These are phyloP conservation scores for Drosophila gunungcola DNA, from an alignment of 1,140 invertebrate species.

Conservation along the genomic window DNA sequence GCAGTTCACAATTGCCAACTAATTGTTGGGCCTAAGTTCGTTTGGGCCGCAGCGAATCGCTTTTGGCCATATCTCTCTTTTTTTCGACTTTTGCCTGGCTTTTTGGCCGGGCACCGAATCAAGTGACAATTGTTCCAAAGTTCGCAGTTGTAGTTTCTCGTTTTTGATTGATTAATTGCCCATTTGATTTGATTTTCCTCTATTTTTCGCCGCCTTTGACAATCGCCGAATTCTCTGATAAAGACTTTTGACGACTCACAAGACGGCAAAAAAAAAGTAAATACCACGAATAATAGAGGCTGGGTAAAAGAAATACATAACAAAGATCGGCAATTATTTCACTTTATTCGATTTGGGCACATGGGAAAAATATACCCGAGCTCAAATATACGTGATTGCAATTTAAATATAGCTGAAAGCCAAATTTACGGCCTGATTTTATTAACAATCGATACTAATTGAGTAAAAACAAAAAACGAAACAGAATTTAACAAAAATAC, in stretches of 20 bases:
- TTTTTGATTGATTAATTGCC: conserved; percentile 77
- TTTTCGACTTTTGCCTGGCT: background rate
- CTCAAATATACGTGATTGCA: conserved; percentile 21
- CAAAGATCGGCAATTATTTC: conserved; percentile 55
- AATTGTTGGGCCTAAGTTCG: conserved; percentile 49
- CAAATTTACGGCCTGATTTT: background rate
- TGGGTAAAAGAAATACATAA: conserved; percentile 30
- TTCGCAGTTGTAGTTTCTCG: conserved; percentile 44
- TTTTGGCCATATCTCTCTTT: conserved; percentile 29
- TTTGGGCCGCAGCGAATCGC: conserved; percentile 46
- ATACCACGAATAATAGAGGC: background rate
- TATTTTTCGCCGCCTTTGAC: conserved; percentile 60
- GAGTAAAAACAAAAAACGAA: no score
- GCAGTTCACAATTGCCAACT: conserved; percentile 49
- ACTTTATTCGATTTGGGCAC: conserved; percentile 30
- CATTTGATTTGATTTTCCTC: conserved; percentile 57
- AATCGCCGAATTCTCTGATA: conserved; percentile 32
- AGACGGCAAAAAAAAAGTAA: conserved; percentile 11
- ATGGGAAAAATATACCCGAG: conserved; percentile 40
- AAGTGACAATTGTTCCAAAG: conserved; percentile 69
- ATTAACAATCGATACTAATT: no score
- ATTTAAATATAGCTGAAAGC: conserved; percentile 18
- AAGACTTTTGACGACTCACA: conserved; percentile 32
- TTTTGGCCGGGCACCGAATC: conserved; percentile 54
- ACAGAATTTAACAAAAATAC: no score